phyloP scores from a whole-genome alignment of 1,140 invertebrate genomes.

The Papilio helenus region DNA sequence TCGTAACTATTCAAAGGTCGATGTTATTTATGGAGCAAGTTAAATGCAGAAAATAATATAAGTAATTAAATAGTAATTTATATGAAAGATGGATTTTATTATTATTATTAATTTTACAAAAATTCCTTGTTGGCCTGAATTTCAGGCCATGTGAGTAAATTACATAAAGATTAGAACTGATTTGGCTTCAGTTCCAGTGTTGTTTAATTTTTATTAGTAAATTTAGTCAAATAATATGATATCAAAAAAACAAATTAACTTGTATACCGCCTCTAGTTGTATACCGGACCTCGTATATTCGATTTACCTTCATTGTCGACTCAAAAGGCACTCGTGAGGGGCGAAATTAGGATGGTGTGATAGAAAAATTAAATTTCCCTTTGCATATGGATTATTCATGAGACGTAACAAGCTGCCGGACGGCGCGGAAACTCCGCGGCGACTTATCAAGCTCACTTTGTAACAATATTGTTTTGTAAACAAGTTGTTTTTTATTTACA shows the following conservation, averaged over 20 bases:
- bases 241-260: not conserved
- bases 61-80: too few relatives aligned
- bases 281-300: constrained; percentile 13
- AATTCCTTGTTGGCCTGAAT: not conserved
- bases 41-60: not conserved
- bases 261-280: not conserved
- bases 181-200: too few relatives aligned
- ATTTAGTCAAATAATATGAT: not conserved
- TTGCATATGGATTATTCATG: constrained; percentile 57
- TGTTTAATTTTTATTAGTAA: too few relatives aligned
- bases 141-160: too few relatives aligned
- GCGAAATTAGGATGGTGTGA: constrained; percentile 34
- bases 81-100: too few relatives aligned
- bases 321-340: not conserved
- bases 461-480: constrained; percentile 40
- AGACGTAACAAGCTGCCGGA: constrained; percentile 51
- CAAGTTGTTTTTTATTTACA: constrained; percentile 21
- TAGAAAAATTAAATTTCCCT: constrained; percentile 52
- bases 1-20: constrained; percentile 15
- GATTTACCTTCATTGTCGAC: constrained; percentile 35
- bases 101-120: not conserved
- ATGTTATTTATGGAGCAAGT: not conserved
- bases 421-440: constrained; percentile 43
- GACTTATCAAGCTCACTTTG: constrained; percentile 44
- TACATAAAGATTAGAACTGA: too few relatives aligned